Percentiles rank a stretch among this genome's conserved stretches.
Conservation (phyloP, 2,888 invertebrate species). For the Drosophila suboccidentalis region DNA sequence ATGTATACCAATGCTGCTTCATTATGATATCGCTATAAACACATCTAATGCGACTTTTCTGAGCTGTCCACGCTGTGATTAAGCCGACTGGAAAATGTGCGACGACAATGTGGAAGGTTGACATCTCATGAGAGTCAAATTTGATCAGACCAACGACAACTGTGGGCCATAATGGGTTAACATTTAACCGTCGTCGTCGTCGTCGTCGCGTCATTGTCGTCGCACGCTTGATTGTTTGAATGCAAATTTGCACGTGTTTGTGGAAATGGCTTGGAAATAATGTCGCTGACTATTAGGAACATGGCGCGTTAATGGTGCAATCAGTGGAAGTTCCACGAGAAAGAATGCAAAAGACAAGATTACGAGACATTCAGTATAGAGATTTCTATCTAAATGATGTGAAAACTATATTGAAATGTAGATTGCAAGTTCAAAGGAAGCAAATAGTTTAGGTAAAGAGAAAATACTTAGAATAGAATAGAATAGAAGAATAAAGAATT, state of each 20-base stretch:
- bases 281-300: slow-evolving; percentile 66
- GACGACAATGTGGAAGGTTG: slow-evolving; percentile 39
- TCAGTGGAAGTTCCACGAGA: slow-evolving; percentile 29
- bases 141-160: slow-evolving; percentile 37
- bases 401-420: slow-evolving; percentile 7
- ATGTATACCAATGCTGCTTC: slow-evolving; percentile 33
- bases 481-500: too few species aligned
- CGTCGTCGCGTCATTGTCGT: slow-evolving; percentile 12
- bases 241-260: slow-evolving; percentile 60
- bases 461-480: too few species aligned
- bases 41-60: slow-evolving; percentile 71
- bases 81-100: slow-evolving; percentile 68
- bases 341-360: slow-evolving; percentile 18
- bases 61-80: slow-evolving; percentile 25
- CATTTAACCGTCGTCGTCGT: slow-evolving; percentile 38
- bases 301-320: slow-evolving; percentile 54
- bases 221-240: slow-evolving; percentile 24
- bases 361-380: neutral
- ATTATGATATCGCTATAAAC: slow-evolving; percentile 61
- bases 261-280: slow-evolving; percentile 50
- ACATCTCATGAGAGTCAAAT: slow-evolving; percentile 42
- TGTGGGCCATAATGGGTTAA: slow-evolving; percentile 69
- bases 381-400: slow-evolving; percentile 8
- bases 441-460: too few species aligned
- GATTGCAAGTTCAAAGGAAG: neutral